Evolutionary conservation across 2,888 invertebrate genomes (phyloP).

Genomic region (Melinaea marsaeus): DNA sequence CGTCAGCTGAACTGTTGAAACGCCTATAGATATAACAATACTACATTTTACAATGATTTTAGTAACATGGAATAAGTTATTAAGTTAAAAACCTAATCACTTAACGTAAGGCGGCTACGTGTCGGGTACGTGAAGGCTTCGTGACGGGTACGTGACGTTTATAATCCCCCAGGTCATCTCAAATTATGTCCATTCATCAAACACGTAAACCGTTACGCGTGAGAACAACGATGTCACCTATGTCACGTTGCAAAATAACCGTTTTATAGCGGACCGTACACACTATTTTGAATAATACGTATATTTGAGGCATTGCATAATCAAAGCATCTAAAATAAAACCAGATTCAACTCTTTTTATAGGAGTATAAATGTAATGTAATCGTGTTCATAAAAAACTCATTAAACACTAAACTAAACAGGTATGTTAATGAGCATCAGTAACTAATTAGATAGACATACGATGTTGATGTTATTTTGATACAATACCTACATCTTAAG

Average conservation of each 20-base stretch:
- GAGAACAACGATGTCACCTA: slow-evolving; percentile 18
- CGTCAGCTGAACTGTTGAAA: neutral
- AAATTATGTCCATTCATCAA: slow-evolving; percentile 21
- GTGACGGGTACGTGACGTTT: neutral
- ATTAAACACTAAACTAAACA: too few species aligned
- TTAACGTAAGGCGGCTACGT: neutral
- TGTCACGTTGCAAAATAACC: slow-evolving; percentile 43
- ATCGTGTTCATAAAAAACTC: too few species aligned
- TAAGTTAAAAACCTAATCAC: too few species aligned
- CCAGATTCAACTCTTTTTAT: too few species aligned
- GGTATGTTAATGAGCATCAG: too few species aligned
- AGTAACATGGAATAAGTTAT: too few species aligned
- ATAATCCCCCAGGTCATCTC: slow-evolving; percentile 15
- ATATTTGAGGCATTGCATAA: too few species aligned
- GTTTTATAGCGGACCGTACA: slow-evolving; percentile 36
- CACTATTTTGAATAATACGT: neutral
- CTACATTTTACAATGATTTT: too few species aligned
- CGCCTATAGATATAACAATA: too few species aligned
- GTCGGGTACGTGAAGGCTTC: neutral
- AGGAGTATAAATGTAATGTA: too few species aligned
- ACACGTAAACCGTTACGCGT: slow-evolving; percentile 25
- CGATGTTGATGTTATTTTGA: neutral
- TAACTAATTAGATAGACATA: too few species aligned
- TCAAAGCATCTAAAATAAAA: too few species aligned
- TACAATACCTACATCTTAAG: neutral